A percentile compares a stretch with the other conserved stretches of the same genome.
phyloP scores from a whole-genome alignment of 2,113 vertebrate species.

The Hucho hucho region DNA sequence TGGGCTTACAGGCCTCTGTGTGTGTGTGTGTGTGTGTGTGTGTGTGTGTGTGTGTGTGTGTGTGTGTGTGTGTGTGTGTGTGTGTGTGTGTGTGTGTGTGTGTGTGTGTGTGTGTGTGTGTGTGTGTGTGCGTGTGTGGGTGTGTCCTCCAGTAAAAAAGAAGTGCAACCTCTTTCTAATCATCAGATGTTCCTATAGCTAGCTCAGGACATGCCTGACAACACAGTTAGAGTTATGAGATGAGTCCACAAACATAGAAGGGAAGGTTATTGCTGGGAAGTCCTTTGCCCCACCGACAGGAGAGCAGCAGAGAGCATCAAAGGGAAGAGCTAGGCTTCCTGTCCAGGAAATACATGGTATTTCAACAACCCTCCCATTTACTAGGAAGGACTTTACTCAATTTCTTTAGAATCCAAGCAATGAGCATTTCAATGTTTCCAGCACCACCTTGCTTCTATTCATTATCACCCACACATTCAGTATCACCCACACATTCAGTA shows the following conservation, averaged over 20 bases:
- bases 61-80: neutral
- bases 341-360: slow-evolving; percentile 13
- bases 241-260: slow-evolving; percentile 5
- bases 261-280: slow-evolving; percentile 10
- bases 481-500: slow-evolving; percentile 34
- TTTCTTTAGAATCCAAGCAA: slow-evolving; percentile 8
- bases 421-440: slow-evolving; percentile 1
- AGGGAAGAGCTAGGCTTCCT: slow-evolving; percentile 15
- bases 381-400: slow-evolving; percentile 1
- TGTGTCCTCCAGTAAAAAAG: too few species aligned
- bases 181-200: too few species aligned
- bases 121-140: neutral
- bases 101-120: neutral
- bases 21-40: slow-evolving; percentile 14
- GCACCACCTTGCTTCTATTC: slow-evolving; percentile 24
- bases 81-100: neutral
- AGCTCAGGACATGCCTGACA: too few species aligned
- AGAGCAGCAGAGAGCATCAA: slow-evolving; percentile 33
- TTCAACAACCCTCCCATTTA: neutral
- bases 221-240: too few species aligned
- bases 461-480: slow-evolving; percentile 37
- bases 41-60: slow-evolving; percentile 19
- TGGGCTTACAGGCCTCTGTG: slow-evolving; percentile 51
- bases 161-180: too few species aligned
- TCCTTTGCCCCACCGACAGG: slow-evolving; percentile 20